These are phyloP conservation scores for Philonicus albiceps DNA, from an alignment of 2,888 invertebrate genomes.

Conservation along the genomic window DNA sequence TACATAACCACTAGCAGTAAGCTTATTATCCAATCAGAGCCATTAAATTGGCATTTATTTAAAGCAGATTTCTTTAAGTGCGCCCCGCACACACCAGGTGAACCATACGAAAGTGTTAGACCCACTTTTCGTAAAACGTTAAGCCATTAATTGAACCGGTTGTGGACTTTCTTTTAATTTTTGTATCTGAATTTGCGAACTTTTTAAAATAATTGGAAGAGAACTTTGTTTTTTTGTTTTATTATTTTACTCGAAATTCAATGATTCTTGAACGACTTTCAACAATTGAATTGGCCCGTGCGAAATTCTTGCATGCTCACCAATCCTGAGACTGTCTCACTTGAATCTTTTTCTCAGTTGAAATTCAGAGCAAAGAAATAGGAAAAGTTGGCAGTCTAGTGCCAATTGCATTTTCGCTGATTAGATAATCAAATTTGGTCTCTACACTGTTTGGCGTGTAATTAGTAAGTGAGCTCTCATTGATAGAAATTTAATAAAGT, in stretches of 20 bases:
- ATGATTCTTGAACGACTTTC: not conserved
- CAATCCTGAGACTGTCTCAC: not conserved
- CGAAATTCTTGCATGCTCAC: not conserved
- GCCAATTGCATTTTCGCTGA: conserved; percentile 22
- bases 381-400: conserved; percentile 11
- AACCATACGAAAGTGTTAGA: not conserved
- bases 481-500: not conserved
- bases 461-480: not conserved
- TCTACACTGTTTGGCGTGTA: not conserved
- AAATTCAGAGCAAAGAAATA: conserved; percentile 12
- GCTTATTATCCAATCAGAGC: conserved; percentile 8
- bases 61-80: not conserved
- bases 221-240: not conserved
- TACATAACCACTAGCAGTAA: conserved; percentile 1
- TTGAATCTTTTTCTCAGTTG: not conserved
- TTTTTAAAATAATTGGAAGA: not conserved
- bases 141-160: not conserved
- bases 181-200: not conserved
- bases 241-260: not conserved
- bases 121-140: not conserved
- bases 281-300: not conserved
- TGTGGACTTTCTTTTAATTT: not conserved
- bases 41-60: not conserved
- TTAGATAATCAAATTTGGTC: not conserved
- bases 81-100: not conserved